Evolutionary conservation across 1,140 invertebrate species (phyloP), one percentile per base, ranked within the genome.

Genomic region (Stratiolaelaps scimitus): DNA sequence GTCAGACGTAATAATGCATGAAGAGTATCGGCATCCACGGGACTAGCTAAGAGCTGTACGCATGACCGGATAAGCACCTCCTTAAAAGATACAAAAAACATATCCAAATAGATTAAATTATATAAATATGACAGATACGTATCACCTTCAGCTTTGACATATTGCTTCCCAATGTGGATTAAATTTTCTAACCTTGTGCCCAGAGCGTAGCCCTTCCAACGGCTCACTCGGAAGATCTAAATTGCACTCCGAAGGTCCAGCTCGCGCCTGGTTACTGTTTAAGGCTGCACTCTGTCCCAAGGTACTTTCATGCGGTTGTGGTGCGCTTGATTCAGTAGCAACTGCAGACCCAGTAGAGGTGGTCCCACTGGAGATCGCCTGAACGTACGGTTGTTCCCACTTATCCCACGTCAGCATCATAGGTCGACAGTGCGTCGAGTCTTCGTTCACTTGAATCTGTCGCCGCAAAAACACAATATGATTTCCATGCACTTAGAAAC

Each of bases 341-440:
- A 10, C 34, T 40, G 4, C 34, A 10, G 34, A 40, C 7, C 76
- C 73, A 65, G 76, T 71, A 67, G 65, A 72, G 17, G 69, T 69
- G 26, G 73, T 70, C 65, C 75, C 74, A 48, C 74, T 70, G 53
- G 71, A 67, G 65, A 65, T 71, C 29, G 75, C 67, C 26, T 75
- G 73, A 46, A 68, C 69, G 15, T 48, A 68, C 68, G 15, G 73
- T 68, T 48, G 70, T 48, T 65, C 67, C 69, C 26, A 68, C 43
- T 47, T 68, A 67, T 66, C 10, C 68, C 67, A 67, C 1, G 82
- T 81, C 73, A 90, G 81, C 72, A 87, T 86, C 1, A 92, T 86
- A 0, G 89, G 88, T 44, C 89, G 78, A 70, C 86, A 81, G 70
- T 87, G 89, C 40, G 85, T 86, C 19, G 84, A 88, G 67, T 90